phyloP scores from a whole-genome alignment of 2,888 invertebrate species.

The Drosophila parthenogenetica region DNA sequence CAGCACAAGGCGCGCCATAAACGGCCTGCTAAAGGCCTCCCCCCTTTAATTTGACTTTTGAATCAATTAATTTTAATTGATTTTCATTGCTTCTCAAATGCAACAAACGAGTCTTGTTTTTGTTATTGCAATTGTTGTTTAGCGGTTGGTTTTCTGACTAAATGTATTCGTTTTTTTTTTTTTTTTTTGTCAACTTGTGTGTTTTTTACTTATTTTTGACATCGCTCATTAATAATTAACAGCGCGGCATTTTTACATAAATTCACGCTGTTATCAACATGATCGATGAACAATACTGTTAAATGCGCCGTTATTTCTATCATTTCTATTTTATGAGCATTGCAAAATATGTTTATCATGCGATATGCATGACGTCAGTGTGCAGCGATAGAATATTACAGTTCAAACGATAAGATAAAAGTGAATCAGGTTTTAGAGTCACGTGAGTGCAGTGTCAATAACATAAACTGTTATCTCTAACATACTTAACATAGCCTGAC shows the following conservation, averaged over 20 bases:
- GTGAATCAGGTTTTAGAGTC: constrained; percentile 36
- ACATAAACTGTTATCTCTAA: constrained; percentile 14
- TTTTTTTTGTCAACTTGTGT: constrained; percentile 26
- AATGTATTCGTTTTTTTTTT: background rate
- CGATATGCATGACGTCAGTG: constrained; percentile 39
- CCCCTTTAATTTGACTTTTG: constrained; percentile 71
- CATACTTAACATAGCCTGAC: background rate
- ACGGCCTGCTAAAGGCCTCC: constrained; percentile 32
- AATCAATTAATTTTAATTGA: constrained; percentile 82
- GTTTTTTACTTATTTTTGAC: constrained; percentile 16
- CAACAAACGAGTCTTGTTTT: constrained; percentile 45
- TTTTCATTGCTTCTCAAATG: constrained; percentile 79
- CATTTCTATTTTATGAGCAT: constrained; percentile 8
- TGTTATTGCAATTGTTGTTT: constrained; percentile 27
- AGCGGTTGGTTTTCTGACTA: constrained; percentile 5
- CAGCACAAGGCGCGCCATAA: constrained; percentile 36
- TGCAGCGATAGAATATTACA: constrained; percentile 4
- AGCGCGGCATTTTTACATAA: constrained; percentile 35
- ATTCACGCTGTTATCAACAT: constrained; percentile 38
- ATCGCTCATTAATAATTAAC: constrained; percentile 47
- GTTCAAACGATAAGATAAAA: constrained; percentile 37
- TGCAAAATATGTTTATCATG: constrained; percentile 5
- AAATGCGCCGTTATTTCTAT: constrained; percentile 11
- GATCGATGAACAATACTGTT: constrained; percentile 32
- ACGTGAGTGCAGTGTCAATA: constrained; percentile 14